phyloP scores from a whole-genome alignment of 2,113 vertebrate species.

The Phasianus colchicus region DNA sequence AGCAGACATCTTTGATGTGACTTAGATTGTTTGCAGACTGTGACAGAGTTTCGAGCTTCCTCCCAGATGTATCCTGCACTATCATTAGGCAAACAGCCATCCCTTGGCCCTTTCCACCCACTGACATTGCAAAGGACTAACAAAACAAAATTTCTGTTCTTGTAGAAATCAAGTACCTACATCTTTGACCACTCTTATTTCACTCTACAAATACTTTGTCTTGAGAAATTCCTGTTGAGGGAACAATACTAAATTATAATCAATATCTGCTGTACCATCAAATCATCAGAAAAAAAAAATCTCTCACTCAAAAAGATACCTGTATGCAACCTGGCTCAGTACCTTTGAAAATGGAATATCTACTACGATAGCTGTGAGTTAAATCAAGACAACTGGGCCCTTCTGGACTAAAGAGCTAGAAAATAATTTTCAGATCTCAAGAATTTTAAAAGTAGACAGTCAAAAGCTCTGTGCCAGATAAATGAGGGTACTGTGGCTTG shows the following conservation, averaged over 20 bases:
- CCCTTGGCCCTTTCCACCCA: slow-evolving; percentile 9
- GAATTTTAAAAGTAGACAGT: neutral
- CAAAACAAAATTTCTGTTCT: slow-evolving; percentile 12
- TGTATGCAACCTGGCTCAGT: neutral
- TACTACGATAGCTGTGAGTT: neutral
- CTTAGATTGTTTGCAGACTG: slow-evolving; percentile 43
- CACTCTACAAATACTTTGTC: neutral
- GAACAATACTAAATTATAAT: neutral
- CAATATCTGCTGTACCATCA: neutral
- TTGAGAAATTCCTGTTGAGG: neutral
- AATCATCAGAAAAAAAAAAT: neutral
- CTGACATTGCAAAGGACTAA: neutral
- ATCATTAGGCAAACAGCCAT: slow-evolving; percentile 47
- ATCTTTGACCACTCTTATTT: neutral
- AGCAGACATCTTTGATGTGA: slow-evolving; percentile 45
- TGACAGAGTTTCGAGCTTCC: slow-evolving; percentile 36
- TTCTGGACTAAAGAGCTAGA: neutral
- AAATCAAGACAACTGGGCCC: neutral
- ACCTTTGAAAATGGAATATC: neutral
- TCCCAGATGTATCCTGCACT: slow-evolving; percentile 51
- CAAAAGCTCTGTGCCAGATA: neutral
- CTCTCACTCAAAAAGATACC: neutral
- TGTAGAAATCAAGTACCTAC: neutral
- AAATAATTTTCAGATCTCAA: slow-evolving; percentile 24
- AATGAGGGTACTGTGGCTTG: neutral